A percentile compares a stretch with the other conserved stretches of the same genome.
phyloP scores from a whole-genome alignment of 2,113 vertebrate species.

The Elephas maximus region DNA sequence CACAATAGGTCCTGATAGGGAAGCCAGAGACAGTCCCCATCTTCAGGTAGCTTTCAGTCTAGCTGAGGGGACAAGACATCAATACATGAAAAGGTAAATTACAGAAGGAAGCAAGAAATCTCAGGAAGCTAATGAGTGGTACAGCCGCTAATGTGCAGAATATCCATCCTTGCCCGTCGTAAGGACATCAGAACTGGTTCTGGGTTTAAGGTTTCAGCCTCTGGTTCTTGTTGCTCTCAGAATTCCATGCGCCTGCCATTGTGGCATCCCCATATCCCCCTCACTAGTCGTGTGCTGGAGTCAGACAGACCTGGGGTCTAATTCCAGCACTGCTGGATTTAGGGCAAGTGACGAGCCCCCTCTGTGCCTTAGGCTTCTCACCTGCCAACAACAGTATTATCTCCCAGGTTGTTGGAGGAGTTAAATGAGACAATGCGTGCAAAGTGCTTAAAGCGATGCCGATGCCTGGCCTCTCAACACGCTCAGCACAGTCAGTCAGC shows the following conservation, averaged over 20 bases:
- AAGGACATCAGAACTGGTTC: no score
- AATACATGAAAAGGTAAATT: neutral
- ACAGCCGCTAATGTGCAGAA: no score
- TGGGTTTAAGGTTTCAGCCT: neutral
- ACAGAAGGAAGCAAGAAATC: neutral
- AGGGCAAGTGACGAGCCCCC: neutral
- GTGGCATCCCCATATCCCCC: no score
- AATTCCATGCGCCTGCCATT: neutral
- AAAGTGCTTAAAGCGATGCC: neutral
- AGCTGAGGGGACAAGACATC: neutral
- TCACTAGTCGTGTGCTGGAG: neutral
- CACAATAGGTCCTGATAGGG: no score
- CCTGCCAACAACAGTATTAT: neutral
- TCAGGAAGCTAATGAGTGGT: neutral
- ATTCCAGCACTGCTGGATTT: neutral
- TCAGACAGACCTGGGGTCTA: neutral
- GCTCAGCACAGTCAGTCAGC: accelerated
- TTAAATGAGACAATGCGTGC: neutral
- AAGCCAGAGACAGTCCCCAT: neutral
- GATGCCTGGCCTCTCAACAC: accelerated
- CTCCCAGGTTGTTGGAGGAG: neutral
- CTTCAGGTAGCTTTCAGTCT: neutral
- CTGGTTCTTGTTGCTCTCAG: neutral
- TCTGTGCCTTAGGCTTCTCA: neutral
- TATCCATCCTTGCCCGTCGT: neutral